Evolutionary conservation across 2,888 invertebrate genomes (phyloP), one percentile per base, ranked within the genome.

Genomic region (Drosophila putrida): DNA sequence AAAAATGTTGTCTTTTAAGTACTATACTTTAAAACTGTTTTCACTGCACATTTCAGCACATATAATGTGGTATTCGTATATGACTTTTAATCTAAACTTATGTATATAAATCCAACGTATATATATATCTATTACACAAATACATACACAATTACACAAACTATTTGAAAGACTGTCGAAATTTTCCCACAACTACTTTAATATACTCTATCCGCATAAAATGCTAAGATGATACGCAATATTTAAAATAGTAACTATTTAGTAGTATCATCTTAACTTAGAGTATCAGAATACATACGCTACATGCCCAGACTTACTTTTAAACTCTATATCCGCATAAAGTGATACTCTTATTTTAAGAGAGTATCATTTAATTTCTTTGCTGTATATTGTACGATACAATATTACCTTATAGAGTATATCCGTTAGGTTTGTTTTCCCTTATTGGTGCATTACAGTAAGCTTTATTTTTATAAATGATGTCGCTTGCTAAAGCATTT

Each of bases 401-500:
- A 9, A 13, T 13, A 13, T 44, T 28, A 5, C 41, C 47, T 35
- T 15, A 27, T 39, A 71, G 47, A 50, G 65, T 64, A 70, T 72
- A 10, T 6, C 0, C n/a, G 20, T 2, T 27, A 27, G 15, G n/a
- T 50, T 28, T 15, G 25, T 31, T 25, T 25, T 4, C 41, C 27
- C 25, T n/a, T 46, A 27, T 43, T 57, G 31, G 46, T 67, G 75
- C 79, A 75, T 57, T 68, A 41, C 35, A 10, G 39, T 55, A 50
- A 43, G 53, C 54, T 71, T 67, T 77, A 77, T 76, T 64, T 71
- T 41, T 80, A 76, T 58, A 66, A 51, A 80, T 71, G 71, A 71
- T 76, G 63, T 57, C 50, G 55, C 41, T 54, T 55, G 58, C 41
- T 38, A 20, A 57, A 49, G 65, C 54, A 62, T 74, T 75, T 65